These are phyloP conservation scores for Drosophila tripunctata DNA, from an alignment of 2,888 invertebrate genomes.

Conservation along the genomic window DNA sequence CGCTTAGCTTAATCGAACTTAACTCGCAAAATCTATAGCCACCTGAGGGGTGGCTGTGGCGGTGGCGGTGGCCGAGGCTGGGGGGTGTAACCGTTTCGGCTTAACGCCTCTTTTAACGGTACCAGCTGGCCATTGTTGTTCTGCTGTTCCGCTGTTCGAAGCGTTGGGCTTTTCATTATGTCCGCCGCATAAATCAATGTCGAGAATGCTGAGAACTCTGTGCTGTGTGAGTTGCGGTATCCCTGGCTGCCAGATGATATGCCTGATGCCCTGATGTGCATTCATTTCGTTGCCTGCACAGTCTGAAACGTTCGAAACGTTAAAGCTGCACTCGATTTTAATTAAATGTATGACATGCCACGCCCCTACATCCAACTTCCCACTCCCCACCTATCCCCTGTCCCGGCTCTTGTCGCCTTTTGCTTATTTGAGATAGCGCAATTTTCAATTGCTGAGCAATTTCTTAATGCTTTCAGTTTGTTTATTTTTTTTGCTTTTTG, in stretches of 20 bases:
- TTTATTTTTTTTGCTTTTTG: constrained; percentile 1
- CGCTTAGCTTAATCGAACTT: constrained; percentile 71
- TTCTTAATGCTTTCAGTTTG: constrained; percentile 64
- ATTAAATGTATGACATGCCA: constrained; percentile 65
- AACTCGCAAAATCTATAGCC: constrained; percentile 30
- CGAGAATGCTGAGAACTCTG: constrained; percentile 21
- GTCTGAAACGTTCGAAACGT: constrained; percentile 44
- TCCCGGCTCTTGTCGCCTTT: constrained; percentile 1
- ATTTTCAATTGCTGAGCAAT: constrained; percentile 75
- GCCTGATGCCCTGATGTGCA: constrained; percentile 41
- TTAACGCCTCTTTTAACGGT: constrained; percentile 1
- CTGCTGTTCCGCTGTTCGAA: background rate
- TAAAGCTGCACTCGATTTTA: constrained; percentile 72
- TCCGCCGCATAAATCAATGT: constrained; percentile 68
- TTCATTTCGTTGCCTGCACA: constrained; percentile 26
- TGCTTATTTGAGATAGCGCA: constrained; percentile 49
- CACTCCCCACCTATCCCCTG: background rate
- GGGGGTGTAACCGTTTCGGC: background rate
- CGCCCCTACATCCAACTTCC: background rate
- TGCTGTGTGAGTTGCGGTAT: constrained; percentile 16
- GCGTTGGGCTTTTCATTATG: constrained; percentile 52
- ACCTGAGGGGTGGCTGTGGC: constrained; percentile 33
- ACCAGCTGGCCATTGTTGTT: constrained; percentile 29
- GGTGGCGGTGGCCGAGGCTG: background rate
- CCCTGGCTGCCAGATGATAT: constrained; percentile 22